These are phyloP conservation scores for Eulemur albifrons DNA, from an alignment of 2,797 vertebrate genomes.

Conservation along the genomic window DNA sequence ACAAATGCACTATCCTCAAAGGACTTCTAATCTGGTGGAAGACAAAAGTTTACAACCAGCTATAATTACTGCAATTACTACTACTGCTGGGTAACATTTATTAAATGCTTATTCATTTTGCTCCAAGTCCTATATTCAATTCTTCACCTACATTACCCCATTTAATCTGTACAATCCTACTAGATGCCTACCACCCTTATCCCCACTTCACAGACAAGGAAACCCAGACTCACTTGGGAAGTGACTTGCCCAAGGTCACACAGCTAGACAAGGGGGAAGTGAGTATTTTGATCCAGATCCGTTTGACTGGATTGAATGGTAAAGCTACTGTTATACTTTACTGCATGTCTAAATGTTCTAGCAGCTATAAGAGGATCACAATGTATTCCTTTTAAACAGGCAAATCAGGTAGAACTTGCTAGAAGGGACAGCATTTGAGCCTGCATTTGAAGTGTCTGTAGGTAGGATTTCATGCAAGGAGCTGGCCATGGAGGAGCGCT, in stretches of 20 bases:
- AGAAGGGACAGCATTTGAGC: not conserved
- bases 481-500: not conserved
- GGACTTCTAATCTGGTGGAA: not conserved
- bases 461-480: not conserved
- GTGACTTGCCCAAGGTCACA: not conserved
- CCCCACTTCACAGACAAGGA: not conserved
- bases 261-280: not conserved
- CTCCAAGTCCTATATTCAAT: not conserved
- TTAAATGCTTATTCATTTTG: not conserved
- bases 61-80: rapidly evolving
- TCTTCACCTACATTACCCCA: not conserved
- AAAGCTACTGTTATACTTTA: not conserved
- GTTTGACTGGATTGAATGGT: not conserved
- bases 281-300: not conserved
- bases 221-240: not conserved
- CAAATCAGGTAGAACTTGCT: not conserved
- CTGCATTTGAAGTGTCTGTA: not conserved
- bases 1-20: rapidly evolving
- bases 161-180: not conserved
- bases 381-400: not conserved
- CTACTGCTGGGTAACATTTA: no score
- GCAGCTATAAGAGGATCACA: not conserved
- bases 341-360: not conserved
- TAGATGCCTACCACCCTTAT: not conserved
- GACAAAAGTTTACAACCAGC: no score